These are phyloP conservation scores for Iguana delicatissima DNA, from an alignment of 2,797 vertebrate species.

Conservation along the genomic window DNA sequence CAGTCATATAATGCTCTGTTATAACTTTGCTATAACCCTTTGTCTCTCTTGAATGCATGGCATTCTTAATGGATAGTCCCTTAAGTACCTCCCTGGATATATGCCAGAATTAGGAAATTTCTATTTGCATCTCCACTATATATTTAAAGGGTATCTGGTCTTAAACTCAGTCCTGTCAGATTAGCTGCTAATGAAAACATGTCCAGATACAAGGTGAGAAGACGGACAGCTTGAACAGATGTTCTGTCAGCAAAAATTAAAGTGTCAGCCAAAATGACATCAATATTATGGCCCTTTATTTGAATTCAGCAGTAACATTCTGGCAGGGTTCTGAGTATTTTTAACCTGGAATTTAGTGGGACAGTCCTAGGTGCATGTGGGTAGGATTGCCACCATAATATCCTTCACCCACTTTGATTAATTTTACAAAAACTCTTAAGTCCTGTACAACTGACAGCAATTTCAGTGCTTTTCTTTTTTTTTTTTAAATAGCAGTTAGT, in stretches of 20 bases:
- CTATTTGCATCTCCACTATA: background rate
- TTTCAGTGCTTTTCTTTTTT: background rate
- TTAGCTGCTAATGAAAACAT: slow-evolving; percentile 1
- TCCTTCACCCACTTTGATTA: background rate
- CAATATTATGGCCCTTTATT: background rate
- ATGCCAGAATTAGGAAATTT: background rate
- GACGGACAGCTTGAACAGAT: background rate
- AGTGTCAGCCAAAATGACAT: background rate
- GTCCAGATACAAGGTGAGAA: background rate
- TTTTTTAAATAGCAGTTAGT: background rate
- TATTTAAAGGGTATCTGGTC: background rate
- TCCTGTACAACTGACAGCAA: too few relatives aligned
- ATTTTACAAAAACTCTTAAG: background rate
- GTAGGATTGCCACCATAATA: background rate
- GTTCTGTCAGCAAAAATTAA: background rate
- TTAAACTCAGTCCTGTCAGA: background rate
- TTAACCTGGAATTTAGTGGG: background rate
- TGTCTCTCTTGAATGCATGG: background rate
- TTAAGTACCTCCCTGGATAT: background rate
- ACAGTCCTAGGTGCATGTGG: background rate
- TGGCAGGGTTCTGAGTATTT: background rate
- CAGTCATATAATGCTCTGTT: slow-evolving; percentile 6
- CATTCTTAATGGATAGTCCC: background rate
- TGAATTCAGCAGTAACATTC: background rate
- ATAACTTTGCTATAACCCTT: background rate